These are phyloP conservation scores for Aphaenogaster floridana DNA, from an alignment of 1,140 invertebrate genomes.

Conservation along the genomic window DNA sequence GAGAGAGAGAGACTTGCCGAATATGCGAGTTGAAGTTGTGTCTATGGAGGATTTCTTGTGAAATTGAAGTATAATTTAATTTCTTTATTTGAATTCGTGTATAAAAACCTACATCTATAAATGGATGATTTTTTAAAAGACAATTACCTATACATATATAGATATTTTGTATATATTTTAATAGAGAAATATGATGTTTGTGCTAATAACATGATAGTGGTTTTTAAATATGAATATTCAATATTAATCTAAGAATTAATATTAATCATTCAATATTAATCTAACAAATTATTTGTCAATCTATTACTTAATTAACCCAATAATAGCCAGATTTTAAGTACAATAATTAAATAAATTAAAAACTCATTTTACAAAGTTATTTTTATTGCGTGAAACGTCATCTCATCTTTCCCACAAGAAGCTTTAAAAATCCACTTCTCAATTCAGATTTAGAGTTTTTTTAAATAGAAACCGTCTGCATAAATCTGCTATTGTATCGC, in stretches of 20 bases:
- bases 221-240: slow-evolving; percentile 1
- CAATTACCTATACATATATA: not conserved
- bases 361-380: not conserved
- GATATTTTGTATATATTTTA: not conserved
- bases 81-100: not conserved
- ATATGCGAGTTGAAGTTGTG: not conserved
- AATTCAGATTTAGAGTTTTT: not conserved
- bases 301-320: not conserved
- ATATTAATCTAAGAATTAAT: slow-evolving; percentile 8
- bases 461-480: not conserved
- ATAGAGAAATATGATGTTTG: too few species aligned
- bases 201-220: not conserved
- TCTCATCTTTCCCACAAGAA: slow-evolving; percentile 1
- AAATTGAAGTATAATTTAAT: not conserved
- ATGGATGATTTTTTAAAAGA: not conserved
- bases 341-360: slow-evolving; percentile 3
- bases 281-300: not conserved
- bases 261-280: slow-evolving; percentile 13
- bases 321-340: not conserved
- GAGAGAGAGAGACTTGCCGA: not conserved
- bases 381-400: not conserved
- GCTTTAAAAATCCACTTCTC: not conserved
- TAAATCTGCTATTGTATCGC: slow-evolving; percentile 7
- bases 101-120: not conserved
- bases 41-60: not conserved